Base-by-base conservation (phyloP, 64 coral and sea anemone genomes). In the Anthopleura sola region DNA sequence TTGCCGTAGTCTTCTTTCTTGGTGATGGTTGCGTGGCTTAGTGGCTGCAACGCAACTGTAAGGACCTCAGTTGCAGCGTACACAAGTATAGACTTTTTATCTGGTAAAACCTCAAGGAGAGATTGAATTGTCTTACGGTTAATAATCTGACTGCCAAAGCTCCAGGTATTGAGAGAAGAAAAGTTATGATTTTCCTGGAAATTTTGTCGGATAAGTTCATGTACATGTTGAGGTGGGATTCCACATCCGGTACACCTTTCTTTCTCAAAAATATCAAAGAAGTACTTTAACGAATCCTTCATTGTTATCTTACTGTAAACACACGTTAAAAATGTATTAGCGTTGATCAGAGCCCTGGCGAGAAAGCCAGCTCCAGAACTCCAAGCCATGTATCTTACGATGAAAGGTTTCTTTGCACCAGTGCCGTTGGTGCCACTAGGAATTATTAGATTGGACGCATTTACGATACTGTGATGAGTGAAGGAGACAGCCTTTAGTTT, bases 1-100 rank as follows among this genome's bases (percentile, higher is more conserved):
- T 83, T 83, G 7, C 82, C 82, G 55, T 83, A 83, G 29, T 83
- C 82, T n/a, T 83, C 50, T 28, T 53, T 83, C 5, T 16, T 83
- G 3, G 16, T 12, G 48, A 83, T 49, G 50, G 48, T 33, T 28
- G 16, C 26, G 5, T 83, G 48, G 29, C 24, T 31, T 31, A 83
- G 2, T 54, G 50, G 82, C 34, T 83, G 82, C 3, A 60, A 17
- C 10, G 11, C 82, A 20, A 83, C 82, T 36, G 47, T 47, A 56
- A 83, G 50, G 1, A 49, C 47, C 14, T 83, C 50, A 16, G 46
- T 57, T 31, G 49, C 38, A 34, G 49, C 82, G n/a, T 83, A 83
- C 1, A 55, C 82, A 32, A 83, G 28, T 58, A 79, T 44, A 15
- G 76, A 37, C 44, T 23, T 79, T 15, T 18, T 79, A 9, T 79